These are phyloP conservation scores for Troides oblongomaculatus DNA, from an alignment of 2,888 invertebrate genomes.

Conservation along the genomic window DNA sequence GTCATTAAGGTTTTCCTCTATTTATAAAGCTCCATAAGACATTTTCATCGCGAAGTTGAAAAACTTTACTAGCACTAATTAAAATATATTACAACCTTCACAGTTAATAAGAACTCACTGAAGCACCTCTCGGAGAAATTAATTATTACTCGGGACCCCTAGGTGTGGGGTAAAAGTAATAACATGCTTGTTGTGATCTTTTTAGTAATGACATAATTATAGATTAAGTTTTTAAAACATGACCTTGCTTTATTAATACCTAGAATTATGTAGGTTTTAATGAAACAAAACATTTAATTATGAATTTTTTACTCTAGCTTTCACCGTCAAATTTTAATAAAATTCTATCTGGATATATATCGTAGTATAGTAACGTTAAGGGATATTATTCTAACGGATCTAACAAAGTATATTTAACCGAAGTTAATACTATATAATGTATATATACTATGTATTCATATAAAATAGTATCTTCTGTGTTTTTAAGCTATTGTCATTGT, in stretches of 20 bases:
- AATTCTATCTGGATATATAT: too few species aligned
- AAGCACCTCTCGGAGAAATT: constrained; percentile 8
- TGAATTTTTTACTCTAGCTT: too few species aligned
- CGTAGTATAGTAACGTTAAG: too few species aligned
- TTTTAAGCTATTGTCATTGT: too few species aligned
- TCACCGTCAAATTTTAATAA: too few species aligned
- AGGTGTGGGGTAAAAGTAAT: constrained; percentile 12
- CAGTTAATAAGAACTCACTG: constrained; percentile 5
- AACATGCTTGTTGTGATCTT: constrained; percentile 13
- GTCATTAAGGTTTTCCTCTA: too few species aligned
- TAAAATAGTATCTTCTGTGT: too few species aligned
- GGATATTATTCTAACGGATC: too few species aligned
- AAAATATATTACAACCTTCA: constrained; percentile 15
- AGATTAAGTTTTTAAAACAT: not conserved
- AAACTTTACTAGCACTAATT: constrained; percentile 2
- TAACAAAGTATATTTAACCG: too few species aligned
- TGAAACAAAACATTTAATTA: too few species aligned
- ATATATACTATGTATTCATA: too few species aligned
- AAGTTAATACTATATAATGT: too few species aligned
- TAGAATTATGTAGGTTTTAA: not conserved
- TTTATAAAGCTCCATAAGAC: not conserved
- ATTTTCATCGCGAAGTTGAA: constrained; percentile 7
- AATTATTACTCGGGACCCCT: constrained; percentile 15
- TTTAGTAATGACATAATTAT: constrained; percentile 2
- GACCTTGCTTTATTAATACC: not conserved